phyloP scores from a whole-genome alignment of 2,113 vertebrate species.

The Coregonus clupeaformis region DNA sequence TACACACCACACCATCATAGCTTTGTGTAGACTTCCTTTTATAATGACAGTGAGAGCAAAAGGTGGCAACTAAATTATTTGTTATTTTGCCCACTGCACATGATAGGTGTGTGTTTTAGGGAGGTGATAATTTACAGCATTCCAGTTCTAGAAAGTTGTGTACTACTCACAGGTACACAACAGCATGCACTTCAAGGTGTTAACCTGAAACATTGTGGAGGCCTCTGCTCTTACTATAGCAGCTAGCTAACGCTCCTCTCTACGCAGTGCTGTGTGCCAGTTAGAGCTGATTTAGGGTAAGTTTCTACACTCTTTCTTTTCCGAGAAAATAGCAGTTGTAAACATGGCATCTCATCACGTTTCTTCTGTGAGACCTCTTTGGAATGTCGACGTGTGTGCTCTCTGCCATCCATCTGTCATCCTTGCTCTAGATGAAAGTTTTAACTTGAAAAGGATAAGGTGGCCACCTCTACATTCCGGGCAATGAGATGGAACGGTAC shows the following conservation, averaged over 20 bases:
- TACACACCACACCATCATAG: background rate
- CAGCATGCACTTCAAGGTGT: slow-evolving; percentile 35
- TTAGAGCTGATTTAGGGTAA: too few species aligned
- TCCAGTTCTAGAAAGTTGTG: background rate
- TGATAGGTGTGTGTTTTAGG: background rate
- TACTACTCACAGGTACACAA: too few species aligned
- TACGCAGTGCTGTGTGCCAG: slow-evolving; percentile 20
- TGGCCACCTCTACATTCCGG: too few species aligned
- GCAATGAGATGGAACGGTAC: too few species aligned
- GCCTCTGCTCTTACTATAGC: background rate
- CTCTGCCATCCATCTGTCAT: too few species aligned
- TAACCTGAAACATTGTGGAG: background rate
- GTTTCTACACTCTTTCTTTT: slow-evolving; percentile 16
- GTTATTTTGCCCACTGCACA: background rate
- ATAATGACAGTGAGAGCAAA: slow-evolving; percentile 3
- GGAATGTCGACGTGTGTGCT: slow-evolving; percentile 34
- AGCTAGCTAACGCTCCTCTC: slow-evolving; percentile 3
- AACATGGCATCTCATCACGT: slow-evolving; percentile 30
- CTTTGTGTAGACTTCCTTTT: background rate
- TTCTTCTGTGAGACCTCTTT: slow-evolving; percentile 12
- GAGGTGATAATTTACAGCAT: background rate
- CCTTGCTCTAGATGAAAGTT: too few species aligned
- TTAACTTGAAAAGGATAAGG: too few species aligned
- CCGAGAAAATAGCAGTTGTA: slow-evolving; percentile 29
- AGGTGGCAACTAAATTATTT: background rate